Conservation (phyloP, 2,797 vertebrate genomes). For the Typhlichthys eigenmanni region DNA sequence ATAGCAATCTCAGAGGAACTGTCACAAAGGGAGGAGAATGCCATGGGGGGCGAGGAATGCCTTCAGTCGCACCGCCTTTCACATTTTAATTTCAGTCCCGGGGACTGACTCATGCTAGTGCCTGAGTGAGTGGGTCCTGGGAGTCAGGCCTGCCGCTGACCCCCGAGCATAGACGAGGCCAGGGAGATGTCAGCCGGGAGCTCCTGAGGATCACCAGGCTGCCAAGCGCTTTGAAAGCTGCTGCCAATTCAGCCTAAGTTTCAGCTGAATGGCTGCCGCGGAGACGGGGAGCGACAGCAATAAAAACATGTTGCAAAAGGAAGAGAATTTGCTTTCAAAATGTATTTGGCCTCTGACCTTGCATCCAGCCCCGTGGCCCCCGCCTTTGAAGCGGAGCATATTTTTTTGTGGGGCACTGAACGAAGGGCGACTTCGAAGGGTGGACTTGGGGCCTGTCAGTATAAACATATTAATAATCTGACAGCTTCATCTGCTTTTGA, state of each 20-base stretch:
- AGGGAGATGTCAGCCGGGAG: constrained; percentile 83
- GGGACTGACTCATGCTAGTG: constrained; percentile 85
- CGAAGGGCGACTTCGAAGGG: constrained; percentile 67
- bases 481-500: constrained; percentile 87
- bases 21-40: constrained; percentile 77
- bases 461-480: constrained; percentile 87
- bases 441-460: constrained; percentile 74
- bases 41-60: constrained; percentile 80
- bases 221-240: constrained; percentile 88
- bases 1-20: constrained; percentile 79
- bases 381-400: constrained; percentile 79
- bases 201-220: constrained; percentile 86
- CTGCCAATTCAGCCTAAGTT: constrained; percentile 94
- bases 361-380: constrained; percentile 73
- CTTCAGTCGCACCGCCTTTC: constrained; percentile 83
- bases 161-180: constrained; percentile 81
- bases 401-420: constrained; percentile 74
- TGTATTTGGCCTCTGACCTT: constrained; percentile 80
- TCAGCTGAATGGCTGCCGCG: constrained; percentile 87
- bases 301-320: constrained; percentile 89
- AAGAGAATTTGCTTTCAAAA: constrained; percentile 86
- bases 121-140: constrained; percentile 79
- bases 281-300: constrained; percentile 84
- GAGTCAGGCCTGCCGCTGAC: constrained; percentile 84
- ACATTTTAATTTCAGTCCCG: constrained; percentile 88